phyloP scores from a whole-genome alignment of 2,888 invertebrate genomes.

The Heliconius ethilla region DNA sequence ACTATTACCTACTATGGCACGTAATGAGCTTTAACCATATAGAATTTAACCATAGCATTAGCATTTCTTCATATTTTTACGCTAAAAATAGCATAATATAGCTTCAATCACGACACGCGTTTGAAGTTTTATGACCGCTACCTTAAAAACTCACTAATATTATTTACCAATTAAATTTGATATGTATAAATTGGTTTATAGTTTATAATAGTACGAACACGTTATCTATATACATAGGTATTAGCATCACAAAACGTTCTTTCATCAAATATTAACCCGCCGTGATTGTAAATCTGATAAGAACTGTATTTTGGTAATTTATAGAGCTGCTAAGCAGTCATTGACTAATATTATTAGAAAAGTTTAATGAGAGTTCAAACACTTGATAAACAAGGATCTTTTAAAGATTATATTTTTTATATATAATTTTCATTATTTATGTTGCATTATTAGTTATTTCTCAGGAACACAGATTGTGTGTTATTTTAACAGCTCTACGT shows the following conservation, averaged over 20 bases:
- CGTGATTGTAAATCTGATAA: constrained; percentile 68
- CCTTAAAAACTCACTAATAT: constrained; percentile 4
- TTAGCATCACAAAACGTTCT: constrained; percentile 78
- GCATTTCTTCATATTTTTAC: constrained; percentile 19
- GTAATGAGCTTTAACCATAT: constrained; percentile 35
- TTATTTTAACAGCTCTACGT: constrained; percentile 46
- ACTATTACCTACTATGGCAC: constrained; percentile 23
- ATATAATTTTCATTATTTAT: neutral
- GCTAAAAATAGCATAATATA: constrained; percentile 33
- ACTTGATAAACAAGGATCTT: no score
- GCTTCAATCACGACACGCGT: constrained; percentile 36
- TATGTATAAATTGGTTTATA: constrained; percentile 1
- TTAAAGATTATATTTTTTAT: neutral
- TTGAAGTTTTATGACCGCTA: constrained; percentile 11
- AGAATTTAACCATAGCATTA: constrained; percentile 17
- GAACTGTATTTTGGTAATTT: constrained; percentile 51
- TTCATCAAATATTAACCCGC: constrained; percentile 74
- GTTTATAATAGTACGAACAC: constrained; percentile 34
- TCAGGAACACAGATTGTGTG: neutral
- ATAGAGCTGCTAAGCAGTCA: constrained; percentile 54
- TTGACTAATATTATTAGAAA: neutral
- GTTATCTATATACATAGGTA: constrained; percentile 54
- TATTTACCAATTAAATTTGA: neutral
- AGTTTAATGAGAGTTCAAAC: neutral
- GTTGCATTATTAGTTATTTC: neutral